Conservation (phyloP, 2,888 invertebrate species). For the Noctua pronuba region DNA sequence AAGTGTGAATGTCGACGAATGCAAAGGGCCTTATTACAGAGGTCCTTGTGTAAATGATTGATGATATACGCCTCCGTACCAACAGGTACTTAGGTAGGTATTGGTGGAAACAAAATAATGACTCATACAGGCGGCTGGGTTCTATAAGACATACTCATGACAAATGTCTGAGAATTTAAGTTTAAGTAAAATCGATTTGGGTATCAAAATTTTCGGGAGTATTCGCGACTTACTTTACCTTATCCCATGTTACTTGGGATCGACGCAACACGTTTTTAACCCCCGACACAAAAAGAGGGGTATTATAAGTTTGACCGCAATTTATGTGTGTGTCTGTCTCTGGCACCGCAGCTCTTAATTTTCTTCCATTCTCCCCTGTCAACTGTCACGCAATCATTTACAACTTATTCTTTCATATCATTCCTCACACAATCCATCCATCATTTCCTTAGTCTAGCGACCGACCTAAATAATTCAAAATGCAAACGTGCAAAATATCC, state of each 20-base stretch:
- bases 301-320: too few relatives aligned
- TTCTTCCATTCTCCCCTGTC: too few relatives aligned
- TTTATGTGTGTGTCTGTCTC: too few relatives aligned
- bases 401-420: too few relatives aligned
- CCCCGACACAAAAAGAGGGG: too few relatives aligned
- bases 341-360: too few relatives aligned
- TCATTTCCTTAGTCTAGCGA: neutral
- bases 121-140: slow-evolving; percentile 43
- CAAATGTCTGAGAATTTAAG: slow-evolving; percentile 71
- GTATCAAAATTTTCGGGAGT: neutral
- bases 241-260: too few relatives aligned
- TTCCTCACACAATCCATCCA: too few relatives aligned
- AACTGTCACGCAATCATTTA: too few relatives aligned
- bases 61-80: slow-evolving; percentile 63
- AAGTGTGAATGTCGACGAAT: slow-evolving; percentile 70
- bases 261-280: too few relatives aligned
- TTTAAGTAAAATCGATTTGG: neutral
- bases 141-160: slow-evolving; percentile 63
- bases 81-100: slow-evolving; percentile 28
- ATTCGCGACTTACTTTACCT: neutral
- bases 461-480: neutral
- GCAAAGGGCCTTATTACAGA: slow-evolving; percentile 76
- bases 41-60: slow-evolving; percentile 76
- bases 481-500: neutral
- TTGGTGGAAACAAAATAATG: slow-evolving; percentile 44